A percentile compares a stretch with the other conserved stretches of the same genome.
These are phyloP conservation scores for human DNA, from an alignment of 2,113 vertebrate species.

Conservation along the genomic window GRCh38 chr2:167266501-167267000, in stretches of 20 bases:
- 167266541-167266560: neutral
- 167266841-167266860: neutral
- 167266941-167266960: neutral
- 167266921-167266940: neutral
- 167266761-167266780: neutral
- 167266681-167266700: slow-evolving; percentile 17
- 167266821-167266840: neutral
- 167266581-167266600: neutral
- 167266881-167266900: neutral
- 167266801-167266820: neutral
- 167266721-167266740: neutral
- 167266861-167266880: neutral
- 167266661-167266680: neutral
- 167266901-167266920: neutral
- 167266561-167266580: slow-evolving; percentile 42
- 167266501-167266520: neutral
- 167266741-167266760: neutral
- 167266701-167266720: neutral
- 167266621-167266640: neutral
- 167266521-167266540: neutral
- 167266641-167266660: neutral
- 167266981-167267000: neutral
- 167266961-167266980: neutral
- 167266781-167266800: neutral
- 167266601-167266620: neutral